Evolutionary conservation across 2,888 invertebrate species (phyloP), one percentile per base, ranked within the genome.

Genomic region (Stenoptilia bipunctidactyla): DNA sequence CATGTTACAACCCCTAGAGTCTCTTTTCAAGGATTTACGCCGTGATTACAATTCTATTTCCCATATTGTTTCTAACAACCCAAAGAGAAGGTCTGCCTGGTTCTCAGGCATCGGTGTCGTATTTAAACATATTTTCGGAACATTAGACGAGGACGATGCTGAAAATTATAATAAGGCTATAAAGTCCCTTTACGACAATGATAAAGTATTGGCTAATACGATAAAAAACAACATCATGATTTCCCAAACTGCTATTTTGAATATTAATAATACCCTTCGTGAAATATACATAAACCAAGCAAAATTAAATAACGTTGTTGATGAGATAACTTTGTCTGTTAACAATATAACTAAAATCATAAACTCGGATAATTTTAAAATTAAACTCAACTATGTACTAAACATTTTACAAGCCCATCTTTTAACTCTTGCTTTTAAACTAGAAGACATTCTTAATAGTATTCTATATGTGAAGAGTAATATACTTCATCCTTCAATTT

Each of bases 51-150:
- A 30, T 4, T 30, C 30, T 2, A 30, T 30, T 12, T 30, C 30
- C 10, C 30, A 30, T n/a, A 9, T 30, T 10, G 10, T 34, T n/a
- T 13, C 13, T 4, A 36, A 37, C 3, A 39, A 8, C 8, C 43
- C 41, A 41, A 9, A 10, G 5, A 50, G 46, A 40, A 43, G 53
- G 9, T 36, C 40, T 2, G 45, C 52, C 1, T 52, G 52, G 52
- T 34, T 53, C 4, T 43, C 44, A 12, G 49, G 45, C 1, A 37
- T 51, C n/a, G 53, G 54, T 1, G 41, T 45, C 5, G 15, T 46
- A 1, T 38, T 46, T 8, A 54, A 53, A 47, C 39, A 45, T 15
- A 2, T 38, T 2, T 38, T 38, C 15, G 38, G 38, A 2, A 38
- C 38, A 5, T 27, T 38, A 30, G 38, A 38, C n/a, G 38, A 38